Evolutionary conservation across 2,113 vertebrate species (phyloP).

Genomic region (Gymnogyps californianus): DNA sequence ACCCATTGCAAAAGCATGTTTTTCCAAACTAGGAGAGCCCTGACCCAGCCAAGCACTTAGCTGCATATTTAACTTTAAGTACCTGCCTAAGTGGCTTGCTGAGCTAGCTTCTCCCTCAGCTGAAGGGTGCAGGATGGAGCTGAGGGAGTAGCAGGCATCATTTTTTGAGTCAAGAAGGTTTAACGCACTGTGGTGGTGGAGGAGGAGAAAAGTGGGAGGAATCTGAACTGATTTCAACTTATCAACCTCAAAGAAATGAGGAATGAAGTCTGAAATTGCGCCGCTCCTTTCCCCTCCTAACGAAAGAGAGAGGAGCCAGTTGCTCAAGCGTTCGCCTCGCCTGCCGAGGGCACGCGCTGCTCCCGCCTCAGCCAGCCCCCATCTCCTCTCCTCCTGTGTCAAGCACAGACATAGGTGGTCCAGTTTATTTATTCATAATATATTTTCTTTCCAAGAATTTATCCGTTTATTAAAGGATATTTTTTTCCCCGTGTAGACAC

Average conservation of each 20-base stretch:
- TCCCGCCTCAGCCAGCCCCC: background rate
- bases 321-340: background rate
- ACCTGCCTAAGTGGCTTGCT: background rate
- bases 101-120: background rate
- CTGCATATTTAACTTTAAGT: background rate
- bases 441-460: background rate
- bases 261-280: background rate
- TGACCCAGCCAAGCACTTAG: background rate
- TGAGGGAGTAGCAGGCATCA: background rate
- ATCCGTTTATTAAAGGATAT: background rate
- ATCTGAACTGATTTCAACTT: slow-evolving; percentile 46
- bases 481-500: background rate
- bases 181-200: background rate
- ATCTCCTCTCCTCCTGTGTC: accelerated
- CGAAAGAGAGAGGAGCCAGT: background rate
- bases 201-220: slow-evolving; percentile 41
- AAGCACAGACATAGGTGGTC: accelerated
- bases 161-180: slow-evolving; percentile 9
- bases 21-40: background rate
- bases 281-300: background rate
- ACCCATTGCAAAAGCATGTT: background rate
- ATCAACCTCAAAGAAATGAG: background rate
- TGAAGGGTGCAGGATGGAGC: background rate
- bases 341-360: accelerated
- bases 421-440: background rate